These are phyloP conservation scores for Embiotoca jacksoni DNA, from an alignment of 2,113 vertebrate species.

Conservation along the genomic window DNA sequence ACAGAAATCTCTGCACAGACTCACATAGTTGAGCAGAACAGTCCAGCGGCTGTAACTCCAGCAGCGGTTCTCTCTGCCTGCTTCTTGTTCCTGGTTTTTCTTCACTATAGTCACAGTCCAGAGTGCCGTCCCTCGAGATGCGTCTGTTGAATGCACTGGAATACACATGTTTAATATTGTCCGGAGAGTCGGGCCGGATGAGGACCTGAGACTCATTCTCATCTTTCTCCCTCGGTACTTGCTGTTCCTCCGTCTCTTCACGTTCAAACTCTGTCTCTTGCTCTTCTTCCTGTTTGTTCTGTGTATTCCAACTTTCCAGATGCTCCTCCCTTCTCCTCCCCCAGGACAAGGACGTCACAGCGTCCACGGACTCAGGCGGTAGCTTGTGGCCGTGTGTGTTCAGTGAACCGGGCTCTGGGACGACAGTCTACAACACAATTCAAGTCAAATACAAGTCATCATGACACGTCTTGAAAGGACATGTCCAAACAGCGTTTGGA, in stretches of 20 bases:
- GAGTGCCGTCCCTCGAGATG: slow-evolving; percentile 1
- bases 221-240: slow-evolving; percentile 6
- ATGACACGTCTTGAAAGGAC: not conserved
- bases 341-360: not conserved
- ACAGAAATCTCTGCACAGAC: slow-evolving; percentile 44
- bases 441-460: not conserved
- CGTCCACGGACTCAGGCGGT: slow-evolving; percentile 41
- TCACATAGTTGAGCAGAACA: slow-evolving; percentile 35
- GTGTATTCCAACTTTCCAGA: slow-evolving; percentile 14
- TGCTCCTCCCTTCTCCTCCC: slow-evolving; percentile 1
- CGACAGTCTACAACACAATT: slow-evolving; percentile 45
- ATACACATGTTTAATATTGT: slow-evolving; percentile 9
- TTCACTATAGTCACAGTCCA: not conserved
- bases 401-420: slow-evolving; percentile 33
- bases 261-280: not conserved
- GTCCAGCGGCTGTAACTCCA: slow-evolving; percentile 46
- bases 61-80: slow-evolving; percentile 24
- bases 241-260: slow-evolving; percentile 2
- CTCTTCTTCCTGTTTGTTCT: slow-evolving; percentile 26
- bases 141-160: not conserved
- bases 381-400: slow-evolving; percentile 39
- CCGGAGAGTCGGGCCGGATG: slow-evolving; percentile 26
- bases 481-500: not conserved
- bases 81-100: slow-evolving; percentile 19
- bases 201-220: slow-evolving; percentile 1